Evolutionary conservation across 2,113 vertebrate species (phyloP).

Genomic region (Pagrus major): DNA sequence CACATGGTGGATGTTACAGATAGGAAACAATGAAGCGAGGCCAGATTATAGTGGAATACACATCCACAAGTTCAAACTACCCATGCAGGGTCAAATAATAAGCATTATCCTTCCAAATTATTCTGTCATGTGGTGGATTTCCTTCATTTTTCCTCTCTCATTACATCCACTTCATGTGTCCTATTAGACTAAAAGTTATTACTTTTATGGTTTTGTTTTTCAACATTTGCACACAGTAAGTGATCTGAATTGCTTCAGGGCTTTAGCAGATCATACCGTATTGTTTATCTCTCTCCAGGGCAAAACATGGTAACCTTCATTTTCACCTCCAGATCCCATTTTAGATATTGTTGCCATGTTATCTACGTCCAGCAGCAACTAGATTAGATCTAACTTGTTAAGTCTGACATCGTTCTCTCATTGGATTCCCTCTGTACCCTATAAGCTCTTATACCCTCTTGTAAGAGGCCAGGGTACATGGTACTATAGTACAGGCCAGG

Average conservation of each 20-base stretch:
- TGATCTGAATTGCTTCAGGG: background rate
- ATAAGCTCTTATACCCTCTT: no score
- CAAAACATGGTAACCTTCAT: background rate
- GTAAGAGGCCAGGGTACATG: no score
- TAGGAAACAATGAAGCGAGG: constrained; percentile 5
- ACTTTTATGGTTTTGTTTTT: background rate
- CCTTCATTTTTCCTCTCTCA: background rate
- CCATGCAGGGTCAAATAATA: constrained; percentile 20
- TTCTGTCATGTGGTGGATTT: background rate
- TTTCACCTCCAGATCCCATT: constrained; percentile 22
- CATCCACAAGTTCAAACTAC: constrained; percentile 1
- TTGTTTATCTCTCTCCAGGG: background rate
- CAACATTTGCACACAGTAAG: no score
- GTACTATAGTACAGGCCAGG: no score
- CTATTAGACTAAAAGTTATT: no score
- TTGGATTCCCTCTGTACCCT: background rate
- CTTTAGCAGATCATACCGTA: background rate
- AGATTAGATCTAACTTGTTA: background rate
- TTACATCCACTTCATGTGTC: background rate
- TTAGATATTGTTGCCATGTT: constrained; percentile 7
- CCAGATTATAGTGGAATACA: constrained; percentile 17
- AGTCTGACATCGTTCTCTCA: background rate
- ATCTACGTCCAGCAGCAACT: background rate
- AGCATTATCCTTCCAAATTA: constrained; percentile 10
- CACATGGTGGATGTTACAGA: constrained; percentile 9